These are phyloP conservation scores for Diphyllodes magnificus DNA, from an alignment of 2,113 vertebrate species.

Conservation along the genomic window DNA sequence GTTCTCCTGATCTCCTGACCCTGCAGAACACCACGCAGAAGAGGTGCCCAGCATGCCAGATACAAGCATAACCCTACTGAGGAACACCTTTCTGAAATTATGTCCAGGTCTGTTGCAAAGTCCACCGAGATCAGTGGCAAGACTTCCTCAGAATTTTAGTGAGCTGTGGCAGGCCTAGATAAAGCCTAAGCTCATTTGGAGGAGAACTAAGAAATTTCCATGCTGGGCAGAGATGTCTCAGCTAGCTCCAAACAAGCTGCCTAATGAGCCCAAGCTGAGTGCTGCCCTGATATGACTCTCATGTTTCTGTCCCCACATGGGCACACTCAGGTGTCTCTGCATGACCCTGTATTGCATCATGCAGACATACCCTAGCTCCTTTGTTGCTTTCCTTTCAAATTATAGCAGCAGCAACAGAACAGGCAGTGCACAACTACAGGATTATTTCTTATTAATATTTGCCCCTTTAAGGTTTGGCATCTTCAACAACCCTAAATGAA, in stretches of 20 bases:
- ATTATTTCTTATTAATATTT: constrained; percentile 26
- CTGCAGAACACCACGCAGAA: not conserved
- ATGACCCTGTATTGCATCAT: not conserved
- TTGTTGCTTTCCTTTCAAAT: not conserved
- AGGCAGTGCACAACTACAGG: not conserved
- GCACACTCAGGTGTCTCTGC: not conserved
- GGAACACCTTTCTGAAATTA: not conserved
- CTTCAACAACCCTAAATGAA: constrained; percentile 1
- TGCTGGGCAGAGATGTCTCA: constrained; percentile 1
- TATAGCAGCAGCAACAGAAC: not conserved
- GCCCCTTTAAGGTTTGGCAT: constrained; percentile 2
- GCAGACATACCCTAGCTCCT: not conserved
- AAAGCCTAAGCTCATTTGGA: not conserved
- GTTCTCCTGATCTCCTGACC: not conserved
- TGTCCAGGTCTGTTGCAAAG: not conserved
- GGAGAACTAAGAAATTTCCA: not conserved
- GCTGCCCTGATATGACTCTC: not conserved
- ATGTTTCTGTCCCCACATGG: not conserved
- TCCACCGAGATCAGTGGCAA: not conserved
- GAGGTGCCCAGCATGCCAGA: fast-evolving
- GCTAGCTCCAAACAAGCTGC: not conserved
- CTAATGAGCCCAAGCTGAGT: constrained; percentile 19
- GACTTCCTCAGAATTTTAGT: not conserved
- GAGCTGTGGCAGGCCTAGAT: not conserved
- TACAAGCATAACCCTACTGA: not conserved